A percentile compares a stretch with the other conserved stretches of the same genome.
Conservation (phyloP, 1,140 invertebrate genomes). For the Drosophila baimaii region DNA sequence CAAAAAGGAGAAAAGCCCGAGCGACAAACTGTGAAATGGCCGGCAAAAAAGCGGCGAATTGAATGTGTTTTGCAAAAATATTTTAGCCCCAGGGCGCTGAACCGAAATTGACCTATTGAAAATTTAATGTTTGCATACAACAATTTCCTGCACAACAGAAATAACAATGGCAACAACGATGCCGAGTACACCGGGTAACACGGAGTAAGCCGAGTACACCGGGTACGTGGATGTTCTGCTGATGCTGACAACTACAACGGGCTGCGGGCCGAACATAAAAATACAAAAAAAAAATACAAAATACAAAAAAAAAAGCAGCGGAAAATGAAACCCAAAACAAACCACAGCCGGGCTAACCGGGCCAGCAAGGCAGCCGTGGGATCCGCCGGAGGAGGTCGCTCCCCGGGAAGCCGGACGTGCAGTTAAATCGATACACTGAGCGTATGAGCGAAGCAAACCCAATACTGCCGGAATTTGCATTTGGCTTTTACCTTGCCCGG, state of each 20-base stretch:
- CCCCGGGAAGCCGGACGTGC: constrained; percentile 60
- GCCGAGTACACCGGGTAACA: constrained; percentile 3
- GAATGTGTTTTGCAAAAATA: constrained; percentile 47
- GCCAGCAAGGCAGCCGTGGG: constrained; percentile 35
- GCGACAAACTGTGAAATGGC: constrained; percentile 44
- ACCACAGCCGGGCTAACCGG: constrained; percentile 39
- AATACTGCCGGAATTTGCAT: constrained; percentile 76
- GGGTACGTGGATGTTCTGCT: constrained; percentile 43
- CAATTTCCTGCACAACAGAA: constrained; percentile 66
- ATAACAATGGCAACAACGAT: constrained; percentile 37
- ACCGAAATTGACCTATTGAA: constrained; percentile 67
- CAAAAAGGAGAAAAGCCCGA: constrained; percentile 12
- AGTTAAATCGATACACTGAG: constrained; percentile 78
- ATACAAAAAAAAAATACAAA: constrained; percentile 10
- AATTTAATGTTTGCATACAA: constrained; percentile 79
- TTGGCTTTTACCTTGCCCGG: constrained; percentile 44
- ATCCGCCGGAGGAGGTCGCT: constrained; percentile 39
- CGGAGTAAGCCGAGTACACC: constrained; percentile 7
- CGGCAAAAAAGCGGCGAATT: constrained; percentile 23
- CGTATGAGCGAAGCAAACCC: constrained; percentile 66
- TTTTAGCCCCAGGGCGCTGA: constrained; percentile 25
- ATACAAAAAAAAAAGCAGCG: constrained; percentile 5
- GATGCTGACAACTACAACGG: constrained; percentile 68
- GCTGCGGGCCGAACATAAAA: constrained; percentile 46
- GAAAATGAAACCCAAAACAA: constrained; percentile 58